phyloP scores from a whole-genome alignment of 1,140 invertebrate genomes.

The Adoxophyes honmai region DNA sequence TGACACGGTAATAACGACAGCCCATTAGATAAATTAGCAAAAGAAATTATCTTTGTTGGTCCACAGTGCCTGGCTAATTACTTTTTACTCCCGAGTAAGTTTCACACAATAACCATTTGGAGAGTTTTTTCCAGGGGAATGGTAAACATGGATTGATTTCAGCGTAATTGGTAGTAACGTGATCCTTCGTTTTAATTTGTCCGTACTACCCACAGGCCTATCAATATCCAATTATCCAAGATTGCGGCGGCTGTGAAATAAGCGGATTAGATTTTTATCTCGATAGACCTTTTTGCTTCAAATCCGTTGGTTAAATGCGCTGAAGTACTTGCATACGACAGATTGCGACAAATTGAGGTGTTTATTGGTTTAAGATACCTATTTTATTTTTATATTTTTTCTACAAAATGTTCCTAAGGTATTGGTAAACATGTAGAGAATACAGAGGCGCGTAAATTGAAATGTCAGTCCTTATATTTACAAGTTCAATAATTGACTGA shows the following conservation, averaged over 20 bases:
- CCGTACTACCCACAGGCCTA: conserved; percentile 1
- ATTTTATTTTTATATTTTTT: too few relatives aligned
- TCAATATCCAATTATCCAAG: conserved; percentile 11
- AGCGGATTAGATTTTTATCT: too few relatives aligned
- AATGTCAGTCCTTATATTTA: too few relatives aligned
- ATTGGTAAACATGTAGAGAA: too few relatives aligned
- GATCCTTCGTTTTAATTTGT: not conserved
- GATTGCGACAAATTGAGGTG: too few relatives aligned
- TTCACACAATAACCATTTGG: not conserved
- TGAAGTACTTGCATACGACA: not conserved
- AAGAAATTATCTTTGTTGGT: conserved; percentile 11
- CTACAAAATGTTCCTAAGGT: too few relatives aligned
- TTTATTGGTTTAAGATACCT: too few relatives aligned
- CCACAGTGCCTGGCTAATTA: not conserved
- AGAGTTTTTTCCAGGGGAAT: not conserved
- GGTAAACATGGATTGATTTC: not conserved
- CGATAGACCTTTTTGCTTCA: not conserved
- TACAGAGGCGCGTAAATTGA: too few relatives aligned
- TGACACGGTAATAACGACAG: conserved; percentile 10
- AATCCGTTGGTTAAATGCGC: not conserved
- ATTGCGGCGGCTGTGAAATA: not conserved
- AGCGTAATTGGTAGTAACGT: not conserved
- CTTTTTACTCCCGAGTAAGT: not conserved
- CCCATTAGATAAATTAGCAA: conserved; percentile 10
- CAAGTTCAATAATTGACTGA: too few relatives aligned